Evolutionary conservation across 1,140 invertebrate species (phyloP).

Genomic region (Calycopis cecrops): DNA sequence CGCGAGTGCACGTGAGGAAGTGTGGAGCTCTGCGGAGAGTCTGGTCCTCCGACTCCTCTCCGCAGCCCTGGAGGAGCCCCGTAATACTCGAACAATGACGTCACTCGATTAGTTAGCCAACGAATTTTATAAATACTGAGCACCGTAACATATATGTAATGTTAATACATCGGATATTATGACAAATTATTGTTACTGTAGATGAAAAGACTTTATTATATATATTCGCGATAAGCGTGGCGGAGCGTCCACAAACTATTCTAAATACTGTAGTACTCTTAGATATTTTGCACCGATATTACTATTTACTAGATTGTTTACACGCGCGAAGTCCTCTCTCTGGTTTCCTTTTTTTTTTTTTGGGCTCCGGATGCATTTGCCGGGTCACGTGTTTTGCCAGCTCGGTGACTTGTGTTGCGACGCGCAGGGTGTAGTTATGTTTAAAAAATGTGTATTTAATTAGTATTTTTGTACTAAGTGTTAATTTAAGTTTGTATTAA

Average conservation of each 20-base stretch:
- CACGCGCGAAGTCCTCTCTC: conserved; percentile 37
- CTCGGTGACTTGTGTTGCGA: conserved; percentile 27
- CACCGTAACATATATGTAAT: conserved; percentile 64
- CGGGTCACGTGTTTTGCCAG: conserved; percentile 16
- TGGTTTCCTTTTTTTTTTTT: conserved; percentile 19
- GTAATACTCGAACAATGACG: conserved; percentile 44
- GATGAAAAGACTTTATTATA: conserved; percentile 40
- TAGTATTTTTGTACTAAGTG: conserved; percentile 62
- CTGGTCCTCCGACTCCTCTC: conserved; percentile 33
- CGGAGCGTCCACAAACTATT: conserved; percentile 58
- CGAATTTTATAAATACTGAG: conserved; percentile 70
- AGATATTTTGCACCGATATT: conserved; percentile 70
- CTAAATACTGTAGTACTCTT: conserved; percentile 69
- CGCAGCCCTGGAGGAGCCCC: conserved; percentile 56
- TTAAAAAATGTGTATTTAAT: conserved; percentile 61
- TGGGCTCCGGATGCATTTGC: background rate
- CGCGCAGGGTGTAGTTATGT: conserved; percentile 39
- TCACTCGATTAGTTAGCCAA: conserved; percentile 70
- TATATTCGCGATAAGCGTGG: conserved; percentile 29
- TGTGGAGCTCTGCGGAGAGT: too few species aligned
- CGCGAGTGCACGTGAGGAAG: too few species aligned
- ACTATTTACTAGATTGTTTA: conserved; percentile 33
- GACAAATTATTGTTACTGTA: conserved; percentile 66
- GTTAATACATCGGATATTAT: conserved; percentile 51
- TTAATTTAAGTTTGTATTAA: conserved; percentile 57